These are phyloP conservation scores for Fundulus diaphanus DNA, from an alignment of 2,797 vertebrate species.

Conservation along the genomic window DNA sequence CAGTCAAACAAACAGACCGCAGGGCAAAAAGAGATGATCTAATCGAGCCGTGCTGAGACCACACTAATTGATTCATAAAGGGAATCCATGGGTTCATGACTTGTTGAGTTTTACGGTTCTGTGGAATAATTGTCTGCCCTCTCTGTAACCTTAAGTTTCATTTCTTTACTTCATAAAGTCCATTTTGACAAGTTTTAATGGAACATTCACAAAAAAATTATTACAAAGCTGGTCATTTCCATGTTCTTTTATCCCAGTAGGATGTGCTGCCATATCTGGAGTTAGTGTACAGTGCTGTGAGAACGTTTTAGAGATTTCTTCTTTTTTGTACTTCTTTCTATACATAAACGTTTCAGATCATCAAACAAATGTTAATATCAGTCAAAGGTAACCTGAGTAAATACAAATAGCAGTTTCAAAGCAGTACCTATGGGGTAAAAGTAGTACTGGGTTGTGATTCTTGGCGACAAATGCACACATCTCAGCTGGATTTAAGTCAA, in stretches of 20 bases:
- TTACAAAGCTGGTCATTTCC: background rate
- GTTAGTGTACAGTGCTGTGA: background rate
- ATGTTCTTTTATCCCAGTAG: too few species aligned
- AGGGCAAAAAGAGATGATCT: background rate
- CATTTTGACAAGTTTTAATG: background rate
- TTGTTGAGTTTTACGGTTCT: background rate
- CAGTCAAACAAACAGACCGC: slow-evolving; percentile 26
- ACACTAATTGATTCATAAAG: slow-evolving; percentile 15
- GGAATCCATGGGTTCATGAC: background rate
- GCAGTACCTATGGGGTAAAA: too few species aligned
- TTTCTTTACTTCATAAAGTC: background rate
- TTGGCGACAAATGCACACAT: background rate
- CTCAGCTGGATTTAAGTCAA: background rate
- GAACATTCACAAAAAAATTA: background rate
- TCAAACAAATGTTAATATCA: background rate
- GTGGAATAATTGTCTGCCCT: background rate
- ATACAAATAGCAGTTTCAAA: background rate
- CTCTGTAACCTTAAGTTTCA: background rate
- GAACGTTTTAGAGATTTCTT: background rate
- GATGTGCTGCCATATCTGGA: background rate
- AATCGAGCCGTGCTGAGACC: slow-evolving; percentile 10
- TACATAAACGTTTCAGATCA: background rate
- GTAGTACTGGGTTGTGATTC: too few species aligned
- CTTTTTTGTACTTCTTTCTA: background rate
- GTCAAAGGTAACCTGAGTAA: background rate